Base-by-base conservation (phyloP, 2,888 invertebrate genomes). In the Bugula neritina region DNA sequence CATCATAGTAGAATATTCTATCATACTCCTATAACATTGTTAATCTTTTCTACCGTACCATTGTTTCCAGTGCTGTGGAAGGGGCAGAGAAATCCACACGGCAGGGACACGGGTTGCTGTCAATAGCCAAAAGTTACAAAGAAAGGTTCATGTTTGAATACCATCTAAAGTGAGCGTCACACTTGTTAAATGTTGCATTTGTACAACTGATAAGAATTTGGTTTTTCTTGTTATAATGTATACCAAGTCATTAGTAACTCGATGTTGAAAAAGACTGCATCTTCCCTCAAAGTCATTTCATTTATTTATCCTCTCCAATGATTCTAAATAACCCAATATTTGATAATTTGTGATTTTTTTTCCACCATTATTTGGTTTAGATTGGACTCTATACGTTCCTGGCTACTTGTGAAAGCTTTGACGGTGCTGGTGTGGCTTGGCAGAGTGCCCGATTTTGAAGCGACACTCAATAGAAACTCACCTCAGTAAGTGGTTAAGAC, bases 391-490 rank as follows among this genome's bases (percentile, higher is more conserved):
- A 17, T 25, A 27, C 29, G 34, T 10, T 25, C 63, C 13, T 78
- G 77, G 75, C 29, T 76, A 1, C 78, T 78, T 0, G 72, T 76
- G n/a, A 54, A 75, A 21, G 79, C 77, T 73, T 54, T 82, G 17
- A 74, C 77, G 13, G 23, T 81, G 0, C 74, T 81, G 43, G 75
- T 78, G 54, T 74, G 77, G 54, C 63, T 81, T 17, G 81, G 82
- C 0, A 72, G 77, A 29, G 77, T 77, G 0, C 80, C 81, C 0
- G 74, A 78, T 25, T 54, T 79, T 69, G 76, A 78, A 55, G 75
- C 80, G 72, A 75, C 81, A 10, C 74, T 77, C 71, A 75, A 76
- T 43, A 31, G n/a, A 10, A 63, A 34, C 13, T 2, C 31, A 31
- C 63, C 63, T 3, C 27, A 63, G 63, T 63, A 63, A 34, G 63